Evolutionary conservation across 2,797 vertebrate species (phyloP).

Genomic region (Catharus ustulatus): DNA sequence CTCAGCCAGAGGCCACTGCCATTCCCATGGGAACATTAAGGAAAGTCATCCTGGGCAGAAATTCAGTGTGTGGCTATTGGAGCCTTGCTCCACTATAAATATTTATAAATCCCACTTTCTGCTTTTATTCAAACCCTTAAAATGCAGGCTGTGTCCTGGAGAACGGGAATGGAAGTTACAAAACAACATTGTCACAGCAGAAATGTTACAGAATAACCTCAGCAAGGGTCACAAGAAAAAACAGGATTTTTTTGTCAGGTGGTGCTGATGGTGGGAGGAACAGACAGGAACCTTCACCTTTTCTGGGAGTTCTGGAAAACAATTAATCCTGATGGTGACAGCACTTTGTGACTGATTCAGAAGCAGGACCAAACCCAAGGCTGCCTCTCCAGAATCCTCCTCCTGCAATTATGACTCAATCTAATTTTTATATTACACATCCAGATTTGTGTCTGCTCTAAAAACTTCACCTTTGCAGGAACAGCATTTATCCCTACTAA

Average conservation of each 20-base stretch:
- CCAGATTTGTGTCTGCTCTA: neutral
- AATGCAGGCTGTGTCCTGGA: neutral
- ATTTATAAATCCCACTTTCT: constrained; percentile 1
- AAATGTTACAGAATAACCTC: neutral
- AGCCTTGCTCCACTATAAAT: constrained; percentile 1
- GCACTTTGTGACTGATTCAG: neutral
- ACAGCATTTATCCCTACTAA: neutral
- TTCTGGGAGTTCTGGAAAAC: neutral
- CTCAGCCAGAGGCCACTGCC: neutral
- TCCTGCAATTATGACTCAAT: neutral
- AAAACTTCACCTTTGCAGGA: neutral
- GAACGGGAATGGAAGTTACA: neutral
- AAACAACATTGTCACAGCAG: neutral
- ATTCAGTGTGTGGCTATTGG: neutral
- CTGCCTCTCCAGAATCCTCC: neutral
- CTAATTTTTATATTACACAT: neutral
- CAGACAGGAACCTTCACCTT: neutral
- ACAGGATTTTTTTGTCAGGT: neutral
- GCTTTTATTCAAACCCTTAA: neutral
- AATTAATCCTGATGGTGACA: neutral
- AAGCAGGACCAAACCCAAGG: neutral
- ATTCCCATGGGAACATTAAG: constrained; percentile 18
- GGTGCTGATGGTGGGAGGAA: neutral
- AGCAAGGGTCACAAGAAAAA: neutral
- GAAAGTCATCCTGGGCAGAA: constrained; percentile 18